These are phyloP conservation scores for Emydocephalus ijimae DNA, from an alignment of 2,113 vertebrate genomes.

Conservation along the genomic window DNA sequence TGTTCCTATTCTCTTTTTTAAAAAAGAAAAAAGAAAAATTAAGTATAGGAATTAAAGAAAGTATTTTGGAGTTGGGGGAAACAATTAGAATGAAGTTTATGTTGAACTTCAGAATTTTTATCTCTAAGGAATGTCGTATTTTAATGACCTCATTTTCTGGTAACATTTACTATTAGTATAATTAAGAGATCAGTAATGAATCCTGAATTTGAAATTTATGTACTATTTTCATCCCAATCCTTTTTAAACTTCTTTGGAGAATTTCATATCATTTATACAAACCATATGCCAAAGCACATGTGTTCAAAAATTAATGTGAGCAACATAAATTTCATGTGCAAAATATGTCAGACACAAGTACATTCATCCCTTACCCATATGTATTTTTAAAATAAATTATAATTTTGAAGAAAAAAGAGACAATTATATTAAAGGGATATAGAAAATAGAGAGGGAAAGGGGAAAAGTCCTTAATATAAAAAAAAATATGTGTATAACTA, in stretches of 20 bases:
- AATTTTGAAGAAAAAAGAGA: not conserved
- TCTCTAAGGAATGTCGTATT: not conserved
- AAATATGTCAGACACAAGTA: conserved; percentile 71
- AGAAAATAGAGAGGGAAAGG: not conserved
- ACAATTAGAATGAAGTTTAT: not conserved
- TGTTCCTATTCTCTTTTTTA: not conserved
- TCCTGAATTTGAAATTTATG: conserved; percentile 45
- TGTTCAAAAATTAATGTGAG: conserved; percentile 53
- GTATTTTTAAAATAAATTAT: conserved; percentile 34
- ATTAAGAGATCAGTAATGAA: conserved; percentile 30
- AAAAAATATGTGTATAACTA: not conserved
- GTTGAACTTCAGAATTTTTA: not conserved
- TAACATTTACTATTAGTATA: not conserved
- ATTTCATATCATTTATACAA: conserved; percentile 59
- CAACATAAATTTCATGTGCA: conserved; percentile 70
- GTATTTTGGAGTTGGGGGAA: not conserved
- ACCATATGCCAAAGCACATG: conserved; percentile 73
- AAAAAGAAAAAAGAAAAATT: not conserved
- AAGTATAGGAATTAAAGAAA: not conserved
- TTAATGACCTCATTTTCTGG: conserved; percentile 10
- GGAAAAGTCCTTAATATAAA: not conserved
- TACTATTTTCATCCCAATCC: conserved; percentile 30
- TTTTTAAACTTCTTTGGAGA: conserved; percentile 49
- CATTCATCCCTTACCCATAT: conserved; percentile 58
- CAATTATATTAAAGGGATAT: not conserved